Evolutionary conservation across 1,140 invertebrate genomes (phyloP), one percentile per base, ranked within the genome.

Genomic region (Trichomalopsis sarcophagae): DNA sequence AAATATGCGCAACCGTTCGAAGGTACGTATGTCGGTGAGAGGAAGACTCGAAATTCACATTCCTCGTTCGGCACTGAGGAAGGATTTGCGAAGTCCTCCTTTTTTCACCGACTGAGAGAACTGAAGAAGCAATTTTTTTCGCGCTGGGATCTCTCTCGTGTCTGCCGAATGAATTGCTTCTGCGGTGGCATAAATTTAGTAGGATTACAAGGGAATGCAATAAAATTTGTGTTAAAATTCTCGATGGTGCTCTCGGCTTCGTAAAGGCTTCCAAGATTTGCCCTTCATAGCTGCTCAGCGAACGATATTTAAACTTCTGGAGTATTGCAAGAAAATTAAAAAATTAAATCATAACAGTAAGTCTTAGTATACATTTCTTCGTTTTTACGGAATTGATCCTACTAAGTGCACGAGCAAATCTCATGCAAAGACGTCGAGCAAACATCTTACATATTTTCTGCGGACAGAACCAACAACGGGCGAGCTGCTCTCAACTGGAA

Each of bases 391-490:
- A 85, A 85, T 77, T 77, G 79, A 81, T 81, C 73, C 76, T 50
- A 13, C 11, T 84, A 80, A 84, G 68, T 66, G 27, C 27, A 68
- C 47, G 23, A 68, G 66, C 78, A 50, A 84, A 85, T 78, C 80
- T 71, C 44, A 77, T 85, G 74, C 74, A 85, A 85, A 85, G 74
- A 78, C 84, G 5, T 44, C 74, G 74, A 6, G 80, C 84, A 82
- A 85, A 82, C 80, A 85, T 71, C 79, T 85, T 81, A 85, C 80
- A 85, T 85, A 85, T 85, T 69, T 62, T 81, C 80, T 17, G 30
- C 44, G 30, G 62, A 77, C 55, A 62, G 62, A 77, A 82, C 36
- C 55, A 73, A 77, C 66, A 78, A 73, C 50, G 44, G n/a, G 9
- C 23, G 68, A 50, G 75, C 13, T 21, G 9, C 9, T 50, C 75